Percentiles rank a stretch among this genome's conserved stretches.
Evolutionary conservation across 2,797 vertebrate species (phyloP).

Genomic region (Pyrocephalus nanus): DNA sequence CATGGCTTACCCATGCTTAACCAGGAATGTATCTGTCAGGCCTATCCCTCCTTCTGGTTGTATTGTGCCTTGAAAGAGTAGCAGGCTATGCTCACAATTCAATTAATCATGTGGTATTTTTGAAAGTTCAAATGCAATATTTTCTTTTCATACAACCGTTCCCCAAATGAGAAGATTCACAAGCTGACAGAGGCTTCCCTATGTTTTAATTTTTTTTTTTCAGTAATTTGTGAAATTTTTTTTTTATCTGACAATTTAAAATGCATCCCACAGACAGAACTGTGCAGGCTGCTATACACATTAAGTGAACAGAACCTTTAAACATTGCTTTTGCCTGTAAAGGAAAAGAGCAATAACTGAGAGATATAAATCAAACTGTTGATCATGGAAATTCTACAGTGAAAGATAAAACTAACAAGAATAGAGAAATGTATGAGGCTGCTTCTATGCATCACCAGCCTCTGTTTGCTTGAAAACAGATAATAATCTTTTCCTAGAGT

Average conservation of each 20-base stretch:
- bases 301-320: not conserved
- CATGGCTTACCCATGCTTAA: not conserved
- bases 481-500: not conserved
- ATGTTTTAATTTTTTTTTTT: not conserved
- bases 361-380: not conserved
- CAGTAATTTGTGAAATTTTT: not conserved
- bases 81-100: not conserved
- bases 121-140: not conserved
- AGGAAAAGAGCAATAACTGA: not conserved
- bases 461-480: not conserved
- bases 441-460: not conserved
- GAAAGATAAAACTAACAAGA: conserved; percentile 17
- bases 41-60: not conserved
- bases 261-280: not conserved
- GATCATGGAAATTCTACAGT: not conserved
- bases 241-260: conserved; percentile 7
- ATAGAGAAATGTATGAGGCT: not conserved
- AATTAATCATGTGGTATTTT: not conserved
- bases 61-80: not conserved
- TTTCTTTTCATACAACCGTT: not conserved
- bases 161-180: not conserved
- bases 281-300: not conserved
- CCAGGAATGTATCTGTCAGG: not conserved
- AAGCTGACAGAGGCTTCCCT: not conserved
- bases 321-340: not conserved